Evolutionary conservation across 2,888 invertebrate species (phyloP), one percentile per base, ranked within the genome.

Genomic region (Heliconius erato): DNA sequence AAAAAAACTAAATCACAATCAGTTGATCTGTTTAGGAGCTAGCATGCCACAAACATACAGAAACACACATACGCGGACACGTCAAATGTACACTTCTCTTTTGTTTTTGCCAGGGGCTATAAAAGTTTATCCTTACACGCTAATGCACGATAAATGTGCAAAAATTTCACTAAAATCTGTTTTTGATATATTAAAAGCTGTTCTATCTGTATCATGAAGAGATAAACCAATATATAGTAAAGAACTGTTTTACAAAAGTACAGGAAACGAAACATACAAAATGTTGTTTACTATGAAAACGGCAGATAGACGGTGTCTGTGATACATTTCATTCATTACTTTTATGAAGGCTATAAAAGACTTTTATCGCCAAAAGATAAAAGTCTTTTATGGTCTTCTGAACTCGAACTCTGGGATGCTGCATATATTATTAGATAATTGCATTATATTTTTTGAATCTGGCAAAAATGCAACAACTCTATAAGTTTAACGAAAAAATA

Each of bases 291-390:
- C 74, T 74, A 74, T 74, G 23, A 49, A 74, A 74, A 32, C 28
- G 28, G 5, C 28, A 54, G 74, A 9, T 74, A 26, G 74, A 28
- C 32, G 32, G 23, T 54, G 32, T 11, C 32, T 74, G 54, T 35
- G 59, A 74, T 74, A 74, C 32, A 74, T 32, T 59, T 74, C 59
- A 74, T 59, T 74, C 59, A 35, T 74, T 59, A 74, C 32, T 59
- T 74, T 59, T n/a, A 28, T 14, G 32, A 14, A 14, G 7, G 32
- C 59, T 32, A 59, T 74, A 35, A 74, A 74, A 54, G 28, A 32
- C 12, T 54, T 54, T 74, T 74, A 54, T 54, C 54, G 19, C 28
- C 28, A 16, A 49, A 49, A 28, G 28, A 28, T 28, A 28, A 28
- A 28, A 28, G 28, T 28, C 28, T 28, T 28, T 28, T 28, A 28